phyloP scores from a whole-genome alignment of 64 coral and sea anemone species.

The Porites australiensis region DNA sequence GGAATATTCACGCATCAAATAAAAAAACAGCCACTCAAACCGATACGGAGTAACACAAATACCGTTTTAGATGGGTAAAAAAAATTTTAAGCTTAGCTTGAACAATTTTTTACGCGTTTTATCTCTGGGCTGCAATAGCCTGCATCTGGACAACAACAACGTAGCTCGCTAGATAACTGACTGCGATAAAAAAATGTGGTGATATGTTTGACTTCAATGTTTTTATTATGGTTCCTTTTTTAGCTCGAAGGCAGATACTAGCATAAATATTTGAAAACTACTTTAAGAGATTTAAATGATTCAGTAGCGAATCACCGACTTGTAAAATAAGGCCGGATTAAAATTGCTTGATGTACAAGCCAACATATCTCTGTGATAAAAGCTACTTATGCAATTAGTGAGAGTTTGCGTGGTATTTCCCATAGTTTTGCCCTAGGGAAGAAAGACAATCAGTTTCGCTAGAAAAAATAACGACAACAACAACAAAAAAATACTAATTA shows the following conservation, averaged over 20 bases:
- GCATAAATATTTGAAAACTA: conserved; percentile 55
- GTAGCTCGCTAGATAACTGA: too few relatives aligned
- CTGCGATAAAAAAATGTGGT: too few relatives aligned
- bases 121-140: too few relatives aligned
- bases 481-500: too few relatives aligned
- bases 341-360: conserved; percentile 8
- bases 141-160: too few relatives aligned
- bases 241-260: neutral
- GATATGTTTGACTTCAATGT: neutral
- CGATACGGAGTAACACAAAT: too few relatives aligned
- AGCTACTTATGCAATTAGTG: neutral
- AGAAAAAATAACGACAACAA: too few relatives aligned
- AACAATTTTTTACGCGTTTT: too few relatives aligned
- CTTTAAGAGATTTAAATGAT: neutral
- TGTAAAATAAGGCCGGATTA: neutral
- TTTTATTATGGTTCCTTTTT: neutral
- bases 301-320: neutral
- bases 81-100: too few relatives aligned
- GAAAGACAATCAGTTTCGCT: neutral
- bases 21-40: too few relatives aligned
- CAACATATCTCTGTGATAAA: neutral
- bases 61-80: too few relatives aligned
- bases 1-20: neutral
- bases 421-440: neutral
- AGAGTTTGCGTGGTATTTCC: neutral